Conservation (phyloP, 37 sponge, comb jelly and placozoan genomes). For the Bolinopsis microptera region DNA sequence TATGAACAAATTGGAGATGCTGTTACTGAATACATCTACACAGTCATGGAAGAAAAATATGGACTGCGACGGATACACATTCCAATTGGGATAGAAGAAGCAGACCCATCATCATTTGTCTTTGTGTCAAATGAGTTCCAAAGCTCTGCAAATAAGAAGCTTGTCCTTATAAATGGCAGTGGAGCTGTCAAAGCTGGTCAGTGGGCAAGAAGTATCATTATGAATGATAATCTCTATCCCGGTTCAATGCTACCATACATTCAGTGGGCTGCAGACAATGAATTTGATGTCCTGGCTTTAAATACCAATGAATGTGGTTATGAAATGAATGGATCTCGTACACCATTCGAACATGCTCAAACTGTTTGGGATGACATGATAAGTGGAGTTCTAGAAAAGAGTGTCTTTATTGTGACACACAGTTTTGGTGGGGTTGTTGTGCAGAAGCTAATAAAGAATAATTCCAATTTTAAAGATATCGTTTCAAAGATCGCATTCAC, state of each 20-base stretch:
- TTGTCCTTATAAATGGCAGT: slow-evolving; percentile 61
- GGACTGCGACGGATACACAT: not conserved
- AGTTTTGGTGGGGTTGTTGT: slow-evolving; percentile 27
- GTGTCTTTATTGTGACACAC: slow-evolving; percentile 14
- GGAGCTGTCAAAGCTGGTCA: slow-evolving; percentile 49
- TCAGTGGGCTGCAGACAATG: not conserved
- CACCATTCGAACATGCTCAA: not conserved
- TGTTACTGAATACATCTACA: slow-evolving; percentile 36
- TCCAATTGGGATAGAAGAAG: not conserved
- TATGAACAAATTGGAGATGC: slow-evolving; percentile 36
- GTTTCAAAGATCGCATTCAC: slow-evolving; percentile 30
- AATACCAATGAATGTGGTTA: slow-evolving; percentile 48
- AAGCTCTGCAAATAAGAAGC: not conserved
- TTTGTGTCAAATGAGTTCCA: not conserved
- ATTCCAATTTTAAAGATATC: not conserved
- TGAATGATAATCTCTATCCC: slow-evolving; percentile 42
- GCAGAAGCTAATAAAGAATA: not conserved
- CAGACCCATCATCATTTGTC: slow-evolving; percentile 9
- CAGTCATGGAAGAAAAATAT: not conserved
- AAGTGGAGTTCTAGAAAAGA: not conserved
- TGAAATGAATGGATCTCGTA: not conserved
- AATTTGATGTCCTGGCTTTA: slow-evolving; percentile 33
- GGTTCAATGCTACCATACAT: slow-evolving; percentile 62
- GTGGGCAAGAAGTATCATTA: slow-evolving; percentile 40
- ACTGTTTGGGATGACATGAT: slow-evolving; percentile 28